Conservation (phyloP, 2,113 vertebrate genomes). For the Chlamydotis undulata region DNA sequence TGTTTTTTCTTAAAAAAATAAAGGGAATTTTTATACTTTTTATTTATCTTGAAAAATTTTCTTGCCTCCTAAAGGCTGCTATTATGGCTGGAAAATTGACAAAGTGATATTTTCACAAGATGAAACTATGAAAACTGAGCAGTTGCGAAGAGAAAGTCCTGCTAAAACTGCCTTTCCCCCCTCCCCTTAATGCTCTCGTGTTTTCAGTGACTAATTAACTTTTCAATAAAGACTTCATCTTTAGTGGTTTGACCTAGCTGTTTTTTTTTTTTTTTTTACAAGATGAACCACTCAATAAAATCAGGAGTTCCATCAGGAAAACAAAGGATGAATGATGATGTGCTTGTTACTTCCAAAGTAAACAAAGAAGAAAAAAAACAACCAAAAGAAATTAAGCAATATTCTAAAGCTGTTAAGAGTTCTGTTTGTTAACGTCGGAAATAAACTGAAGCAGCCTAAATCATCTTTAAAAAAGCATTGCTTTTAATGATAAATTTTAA, state of each 20-base stretch:
- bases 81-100: background rate
- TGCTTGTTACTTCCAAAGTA: background rate
- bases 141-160: background rate
- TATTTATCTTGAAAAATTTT: background rate
- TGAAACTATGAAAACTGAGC: background rate
- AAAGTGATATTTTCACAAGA: background rate
- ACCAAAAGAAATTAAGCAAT: rapidly evolving
- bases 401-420: background rate
- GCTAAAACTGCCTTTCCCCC: background rate
- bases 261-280: background rate
- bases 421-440: background rate
- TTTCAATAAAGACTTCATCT: slow-evolving; percentile 22
- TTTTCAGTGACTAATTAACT: slow-evolving; percentile 47
- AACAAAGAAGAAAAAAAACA: background rate
- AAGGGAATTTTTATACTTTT: background rate
- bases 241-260: slow-evolving; percentile 21
- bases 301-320: background rate
- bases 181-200: background rate
- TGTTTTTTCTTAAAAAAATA: background rate
- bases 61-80: background rate
- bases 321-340: background rate
- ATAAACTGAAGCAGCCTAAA: background rate
- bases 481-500: background rate
- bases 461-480: background rate
- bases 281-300: background rate